phyloP scores from a whole-genome alignment of 92 coral and sea anemone species.

The Micromussa lordhowensis region DNA sequence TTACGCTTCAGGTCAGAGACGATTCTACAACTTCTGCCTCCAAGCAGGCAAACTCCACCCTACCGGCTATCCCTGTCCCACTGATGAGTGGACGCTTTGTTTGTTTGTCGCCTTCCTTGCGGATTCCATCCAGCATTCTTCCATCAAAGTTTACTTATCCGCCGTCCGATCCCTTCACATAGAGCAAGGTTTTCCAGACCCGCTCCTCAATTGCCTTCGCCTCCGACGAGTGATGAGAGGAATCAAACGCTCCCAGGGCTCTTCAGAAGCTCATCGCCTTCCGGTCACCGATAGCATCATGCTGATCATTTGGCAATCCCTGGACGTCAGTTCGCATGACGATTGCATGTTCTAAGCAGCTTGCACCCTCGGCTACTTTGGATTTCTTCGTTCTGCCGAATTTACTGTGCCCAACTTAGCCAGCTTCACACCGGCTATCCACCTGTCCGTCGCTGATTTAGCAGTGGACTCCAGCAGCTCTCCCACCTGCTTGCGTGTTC shows the following conservation, averaged over 20 bases:
- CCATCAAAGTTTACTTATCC: neutral
- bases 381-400: neutral
- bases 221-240: neutral
- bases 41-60: neutral
- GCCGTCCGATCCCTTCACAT: neutral
- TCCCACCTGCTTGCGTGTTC: neutral
- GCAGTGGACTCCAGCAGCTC: neutral
- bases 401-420: neutral
- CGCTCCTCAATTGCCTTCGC: neutral
- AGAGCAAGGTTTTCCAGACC: neutral
- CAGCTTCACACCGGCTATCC: neutral
- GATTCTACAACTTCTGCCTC: no score
- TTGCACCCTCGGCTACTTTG: constrained; percentile 29
- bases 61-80: neutral
- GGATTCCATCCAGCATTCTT: no score
- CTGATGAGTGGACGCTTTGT: no score
- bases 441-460: neutral
- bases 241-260: constrained; percentile 3
- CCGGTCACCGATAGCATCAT: neutral
- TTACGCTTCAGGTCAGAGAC: constrained; percentile 38
- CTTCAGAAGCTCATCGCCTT: neutral
- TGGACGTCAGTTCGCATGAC: neutral
- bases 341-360: constrained; percentile 31
- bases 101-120: no score
- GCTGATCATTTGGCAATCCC: neutral